Base-by-base conservation (phyloP, 2,888 invertebrate genomes). In the Dasysyrphus tricinctus region DNA sequence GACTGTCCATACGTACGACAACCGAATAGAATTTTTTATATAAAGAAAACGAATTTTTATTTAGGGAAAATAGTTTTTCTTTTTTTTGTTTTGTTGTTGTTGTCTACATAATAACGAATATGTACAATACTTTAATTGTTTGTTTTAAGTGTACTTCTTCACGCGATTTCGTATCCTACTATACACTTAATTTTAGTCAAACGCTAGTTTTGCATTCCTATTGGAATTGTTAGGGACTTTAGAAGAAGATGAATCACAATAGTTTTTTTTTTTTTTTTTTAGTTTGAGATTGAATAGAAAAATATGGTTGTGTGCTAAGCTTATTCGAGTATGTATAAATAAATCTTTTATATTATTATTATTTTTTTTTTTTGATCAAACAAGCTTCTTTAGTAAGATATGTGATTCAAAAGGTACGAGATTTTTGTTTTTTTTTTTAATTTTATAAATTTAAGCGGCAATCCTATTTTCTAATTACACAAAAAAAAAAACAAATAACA, bases 151-250 rank as follows among this genome's bases (percentile, higher is more conserved):
- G 69, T 39, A 9, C 24, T 24, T n/a, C n/a, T 69, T 54, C 69
- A 69, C 69, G 69, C 69, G 24, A 72, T 42, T 16, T 63, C 29
- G 19, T 63, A 70, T 44, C 19, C 59, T 24, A 56, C 44, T 44
- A n/a, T 81, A 74, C 61, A 81, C 81, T 85, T 78, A 77, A 85
- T 81, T 77, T 81, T 81, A 77, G 77, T 81, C 47, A 69, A 65
- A 81, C n/a, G 9, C 11, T 51, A 63, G 24, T 63, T 24, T 76
- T 57, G 47, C 77, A 85, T 77, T 73, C 81, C 77, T 42, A 61
- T 56, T 81, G 61, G 67, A 76, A 84, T 56, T 42, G 47, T 34
- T 75, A 65, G 59, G 69, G 32, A 61, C 51, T 47, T 16, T 65
- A 63, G 11, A 51, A 57, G 16, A 59, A 65, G 73, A 73, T 73